These are phyloP conservation scores for Acrocephalus kingi DNA, from an alignment of 2,113 vertebrate genomes.

Conservation along the genomic window DNA sequence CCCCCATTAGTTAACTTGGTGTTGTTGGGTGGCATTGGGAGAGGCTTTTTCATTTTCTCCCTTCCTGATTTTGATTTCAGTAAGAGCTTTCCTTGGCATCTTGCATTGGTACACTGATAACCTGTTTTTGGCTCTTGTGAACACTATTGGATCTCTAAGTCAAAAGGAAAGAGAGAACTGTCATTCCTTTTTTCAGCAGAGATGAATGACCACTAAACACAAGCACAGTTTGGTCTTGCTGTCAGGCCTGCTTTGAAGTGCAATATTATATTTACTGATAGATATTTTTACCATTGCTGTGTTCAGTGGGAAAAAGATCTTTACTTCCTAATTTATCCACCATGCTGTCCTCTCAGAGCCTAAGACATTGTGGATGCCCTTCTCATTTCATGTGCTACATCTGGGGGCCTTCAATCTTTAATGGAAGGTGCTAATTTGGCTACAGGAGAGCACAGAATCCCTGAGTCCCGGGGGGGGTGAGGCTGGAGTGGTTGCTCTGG, in stretches of 20 bases:
- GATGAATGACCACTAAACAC: neutral
- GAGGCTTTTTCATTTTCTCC: neutral
- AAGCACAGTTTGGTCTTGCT: neutral
- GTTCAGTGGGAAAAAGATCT: neutral
- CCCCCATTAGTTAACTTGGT: neutral
- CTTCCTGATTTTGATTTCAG: neutral
- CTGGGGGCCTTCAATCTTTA: neutral
- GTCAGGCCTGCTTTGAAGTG: neutral
- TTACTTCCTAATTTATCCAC: neutral
- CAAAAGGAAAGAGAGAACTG: neutral
- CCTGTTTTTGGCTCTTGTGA: neutral
- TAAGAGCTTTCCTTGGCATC: neutral
- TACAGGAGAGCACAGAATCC: neutral
- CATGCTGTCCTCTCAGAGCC: neutral
- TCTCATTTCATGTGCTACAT: neutral
- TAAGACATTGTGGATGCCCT: neutral
- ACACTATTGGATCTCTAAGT: neutral
- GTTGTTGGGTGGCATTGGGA: neutral
- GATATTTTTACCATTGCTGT: neutral
- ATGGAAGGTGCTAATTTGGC: neutral
- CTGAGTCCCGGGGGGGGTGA: rapidly evolving
- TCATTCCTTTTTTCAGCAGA: neutral
- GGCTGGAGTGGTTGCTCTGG: neutral
- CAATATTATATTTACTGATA: neutral
- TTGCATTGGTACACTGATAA: neutral